A percentile compares a stretch with the other conserved stretches of the same genome.
Conservation (phyloP, 2,113 vertebrate genomes). For the Grallaria varia region DNA sequence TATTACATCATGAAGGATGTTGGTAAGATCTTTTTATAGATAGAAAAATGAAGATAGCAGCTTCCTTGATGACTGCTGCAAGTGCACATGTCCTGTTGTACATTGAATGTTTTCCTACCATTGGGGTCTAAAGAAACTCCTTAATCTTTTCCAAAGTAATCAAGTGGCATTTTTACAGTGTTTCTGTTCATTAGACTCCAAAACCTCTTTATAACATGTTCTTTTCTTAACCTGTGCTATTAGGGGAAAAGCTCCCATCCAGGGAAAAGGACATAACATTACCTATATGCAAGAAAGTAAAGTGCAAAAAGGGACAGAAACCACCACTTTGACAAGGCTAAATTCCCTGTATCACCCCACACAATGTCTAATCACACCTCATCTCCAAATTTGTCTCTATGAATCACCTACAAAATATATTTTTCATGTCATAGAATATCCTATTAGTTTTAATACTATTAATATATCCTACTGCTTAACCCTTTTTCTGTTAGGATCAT, state of each 20-base stretch:
- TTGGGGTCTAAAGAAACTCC: not conserved
- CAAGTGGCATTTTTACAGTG: not conserved
- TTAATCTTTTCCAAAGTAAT: not conserved
- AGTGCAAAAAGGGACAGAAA: not conserved
- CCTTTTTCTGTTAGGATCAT: not conserved
- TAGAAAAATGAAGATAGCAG: not conserved
- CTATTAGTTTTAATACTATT: not conserved
- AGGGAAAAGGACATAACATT: not conserved
- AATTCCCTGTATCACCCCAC: not conserved
- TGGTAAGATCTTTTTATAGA: not conserved
- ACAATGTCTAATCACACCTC: not conserved
- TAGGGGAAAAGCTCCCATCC: not conserved
- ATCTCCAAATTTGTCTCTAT: not conserved
- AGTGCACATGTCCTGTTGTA: not conserved
- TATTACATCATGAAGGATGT: not conserved
- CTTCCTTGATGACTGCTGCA: not conserved
- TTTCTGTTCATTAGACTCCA: not conserved
- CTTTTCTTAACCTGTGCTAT: rapidly evolving
- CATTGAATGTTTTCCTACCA: not conserved
- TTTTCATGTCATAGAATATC: not conserved
- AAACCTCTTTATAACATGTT: not conserved
- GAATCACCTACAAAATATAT: not conserved
- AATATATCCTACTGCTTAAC: not conserved
- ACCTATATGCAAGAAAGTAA: not conserved
- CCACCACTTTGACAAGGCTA: not conserved